Percentiles rank a stretch among this genome's conserved stretches.
Evolutionary conservation across 2,797 vertebrate species (phyloP).

Genomic region (Ispidina picta): DNA sequence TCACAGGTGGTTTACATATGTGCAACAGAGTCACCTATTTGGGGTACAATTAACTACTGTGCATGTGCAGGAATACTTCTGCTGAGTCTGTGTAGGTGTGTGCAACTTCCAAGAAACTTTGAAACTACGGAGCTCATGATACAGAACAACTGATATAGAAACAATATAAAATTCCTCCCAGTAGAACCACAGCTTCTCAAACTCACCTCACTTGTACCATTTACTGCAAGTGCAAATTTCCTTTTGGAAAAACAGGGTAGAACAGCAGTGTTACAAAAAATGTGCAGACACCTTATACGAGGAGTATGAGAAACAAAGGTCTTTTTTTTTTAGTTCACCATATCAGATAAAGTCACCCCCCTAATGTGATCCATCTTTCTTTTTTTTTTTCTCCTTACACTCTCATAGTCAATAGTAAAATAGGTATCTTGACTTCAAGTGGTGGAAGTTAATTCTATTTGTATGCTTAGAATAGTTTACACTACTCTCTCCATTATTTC

Average conservation of each 20-base stretch:
- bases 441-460: background rate
- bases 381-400: background rate
- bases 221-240: background rate
- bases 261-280: background rate
- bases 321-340: background rate
- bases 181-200: background rate
- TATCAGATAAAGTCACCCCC: fast-evolving
- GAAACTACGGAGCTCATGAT: background rate
- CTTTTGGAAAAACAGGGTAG: background rate
- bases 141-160: background rate
- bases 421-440: background rate
- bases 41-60: background rate
- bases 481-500: background rate
- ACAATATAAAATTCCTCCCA: background rate
- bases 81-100: background rate
- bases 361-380: background rate
- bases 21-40: background rate
- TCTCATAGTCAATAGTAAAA: background rate
- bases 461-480: background rate
- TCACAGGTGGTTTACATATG: background rate
- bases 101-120: background rate
- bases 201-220: background rate
- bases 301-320: background rate
- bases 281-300: fast-evolving
- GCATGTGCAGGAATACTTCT: background rate